Percentiles rank a stretch among this genome's conserved stretches.
Evolutionary conservation across 2,113 vertebrate genomes (phyloP).

Genomic region (Ceyx cyanopectus): DNA sequence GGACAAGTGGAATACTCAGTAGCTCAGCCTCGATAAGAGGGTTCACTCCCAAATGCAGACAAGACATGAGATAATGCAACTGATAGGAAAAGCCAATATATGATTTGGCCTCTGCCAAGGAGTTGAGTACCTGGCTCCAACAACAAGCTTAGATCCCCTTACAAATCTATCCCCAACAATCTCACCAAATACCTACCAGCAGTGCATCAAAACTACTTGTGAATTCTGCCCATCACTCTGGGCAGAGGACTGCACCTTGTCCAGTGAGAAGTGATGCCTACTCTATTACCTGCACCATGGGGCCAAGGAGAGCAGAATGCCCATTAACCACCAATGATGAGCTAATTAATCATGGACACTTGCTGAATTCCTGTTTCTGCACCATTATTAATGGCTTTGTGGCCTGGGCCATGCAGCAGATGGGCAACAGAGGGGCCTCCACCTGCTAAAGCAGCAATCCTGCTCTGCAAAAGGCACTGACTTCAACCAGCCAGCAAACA

Average conservation of each 20-base stretch:
- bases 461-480: neutral
- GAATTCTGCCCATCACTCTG: neutral
- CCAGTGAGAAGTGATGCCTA: neutral
- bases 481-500: neutral
- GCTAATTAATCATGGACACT: constrained; percentile 35
- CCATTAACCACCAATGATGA: neutral
- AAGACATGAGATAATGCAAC: neutral
- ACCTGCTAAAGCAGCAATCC: constrained; percentile 18
- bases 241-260: neutral
- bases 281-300: neutral
- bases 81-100: neutral
- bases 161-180: neutral
- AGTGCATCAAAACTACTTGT: neutral
- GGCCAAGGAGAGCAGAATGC: neutral
- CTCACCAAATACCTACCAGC: neutral
- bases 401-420: neutral
- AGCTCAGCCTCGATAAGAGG: neutral
- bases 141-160: neutral
- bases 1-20: neutral
- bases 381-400: constrained; percentile 7
- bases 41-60: neutral
- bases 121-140: neutral
- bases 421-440: neutral
- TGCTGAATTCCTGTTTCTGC: neutral
- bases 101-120: neutral